Evolutionary conservation across 2,113 vertebrate species (phyloP), one percentile per base, ranked within the genome.

Genomic region (Pardalotus punctatus): DNA sequence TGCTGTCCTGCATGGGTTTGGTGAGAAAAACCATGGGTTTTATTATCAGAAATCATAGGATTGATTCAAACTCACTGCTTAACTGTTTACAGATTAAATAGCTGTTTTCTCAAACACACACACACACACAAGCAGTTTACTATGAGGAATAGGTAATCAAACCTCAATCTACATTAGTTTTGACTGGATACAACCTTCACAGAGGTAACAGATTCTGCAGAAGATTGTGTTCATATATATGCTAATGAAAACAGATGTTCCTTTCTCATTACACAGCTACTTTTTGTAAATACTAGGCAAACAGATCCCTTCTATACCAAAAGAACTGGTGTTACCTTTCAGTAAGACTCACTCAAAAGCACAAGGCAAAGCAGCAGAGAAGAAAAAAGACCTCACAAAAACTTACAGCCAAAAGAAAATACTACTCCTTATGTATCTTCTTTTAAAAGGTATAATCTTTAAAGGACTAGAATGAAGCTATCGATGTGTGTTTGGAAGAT

Each of bases 351-450:
- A 36, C 23, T 42, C 38, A 35, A 82, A 95, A 86, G 17, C 38
- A 51, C 25, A 78, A 38, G 36, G 31, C 24, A 79, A 89, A 86
- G 62, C 29, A 83, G 12, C 18, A 70, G 67, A 72, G 45, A 90
- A 71, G n/a, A 22, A 86, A 77, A 57, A 70, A 60, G 35, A 51
- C 0, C 5, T 54, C 72, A 70, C 12, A 33, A 48, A 71, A 81
- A 66, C 47, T 50, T 47, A 65, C 7, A 79, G 48, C 12, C 92
- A 38, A 71, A 88, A 81, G 56, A 70, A 86, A 94, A 77, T 21
- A 45, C 12, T 81, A 17, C 27, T 48, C 10, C 57, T 9, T 28
- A 11, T 5, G 3, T 27, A 43, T 51, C 53, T 57, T 91, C 21
- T 85, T 90, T 38, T 51, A 78, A 85, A 64, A 64, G 11, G 22